These are phyloP conservation scores for Petrosia ficiformis DNA, from an alignment of 37 sponge, comb jelly and placozoan species.

Conservation along the genomic window DNA sequence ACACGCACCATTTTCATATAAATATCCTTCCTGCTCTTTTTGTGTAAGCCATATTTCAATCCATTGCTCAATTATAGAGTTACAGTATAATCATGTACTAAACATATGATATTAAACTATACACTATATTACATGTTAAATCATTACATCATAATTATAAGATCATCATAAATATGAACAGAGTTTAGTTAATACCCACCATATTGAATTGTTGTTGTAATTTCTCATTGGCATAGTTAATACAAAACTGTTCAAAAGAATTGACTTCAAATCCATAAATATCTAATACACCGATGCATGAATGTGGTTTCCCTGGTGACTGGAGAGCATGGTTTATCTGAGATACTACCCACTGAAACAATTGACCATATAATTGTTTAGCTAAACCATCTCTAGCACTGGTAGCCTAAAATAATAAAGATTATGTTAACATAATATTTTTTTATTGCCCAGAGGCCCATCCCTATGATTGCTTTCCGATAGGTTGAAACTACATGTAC, in stretches of 20 bases:
- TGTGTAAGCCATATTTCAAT: too few relatives aligned
- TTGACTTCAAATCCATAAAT: slow-evolving; percentile 97
- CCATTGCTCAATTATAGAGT: too few relatives aligned
- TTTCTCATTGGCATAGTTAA: slow-evolving; percentile 97
- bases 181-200: slow-evolving; percentile 15
- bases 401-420: slow-evolving; percentile 31
- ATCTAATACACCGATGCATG: slow-evolving; percentile 92
- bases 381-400: slow-evolving; percentile 76
- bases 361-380: slow-evolving; percentile 78
- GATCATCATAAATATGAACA: not conserved
- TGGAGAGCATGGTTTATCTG: slow-evolving; percentile 61
- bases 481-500: too few relatives aligned
- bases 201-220: slow-evolving; percentile 91
- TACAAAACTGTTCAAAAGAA: slow-evolving; percentile 96
- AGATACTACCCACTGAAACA: slow-evolving; percentile 84
- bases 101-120: too few relatives aligned
- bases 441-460: too few relatives aligned
- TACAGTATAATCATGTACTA: too few relatives aligned
- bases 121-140: too few relatives aligned
- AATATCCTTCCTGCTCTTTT: too few relatives aligned
- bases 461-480: too few relatives aligned
- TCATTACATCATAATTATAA: too few relatives aligned
- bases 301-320: not conserved
- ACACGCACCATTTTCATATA: too few relatives aligned
- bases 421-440: too few relatives aligned